A percentile compares a stretch with the other conserved stretches of the same genome.
phyloP scores from a whole-genome alignment of 2,888 invertebrate species.

The Agriopis marginaria region DNA sequence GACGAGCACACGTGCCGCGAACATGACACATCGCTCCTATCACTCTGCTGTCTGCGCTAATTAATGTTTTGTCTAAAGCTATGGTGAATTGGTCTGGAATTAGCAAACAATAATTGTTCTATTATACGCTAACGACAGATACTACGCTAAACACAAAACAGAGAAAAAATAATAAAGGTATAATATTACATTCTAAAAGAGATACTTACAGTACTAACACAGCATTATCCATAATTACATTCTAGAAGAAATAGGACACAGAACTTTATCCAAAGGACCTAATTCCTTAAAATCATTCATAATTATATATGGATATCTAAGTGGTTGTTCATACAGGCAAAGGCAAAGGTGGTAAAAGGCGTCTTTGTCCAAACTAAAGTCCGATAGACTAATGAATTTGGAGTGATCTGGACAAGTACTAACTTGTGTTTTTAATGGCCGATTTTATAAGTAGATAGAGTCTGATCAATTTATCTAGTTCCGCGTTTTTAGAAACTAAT shows the following conservation, averaged over 20 bases:
- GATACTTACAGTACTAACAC: too few species aligned
- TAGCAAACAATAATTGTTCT: background rate
- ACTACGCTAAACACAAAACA: background rate
- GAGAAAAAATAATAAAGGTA: too few species aligned
- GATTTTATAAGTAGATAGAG: too few species aligned
- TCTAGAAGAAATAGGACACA: too few species aligned
- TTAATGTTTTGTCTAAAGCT: conserved; percentile 60
- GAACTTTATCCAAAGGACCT: too few species aligned
- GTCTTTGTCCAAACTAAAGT: background rate
- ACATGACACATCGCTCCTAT: conserved; percentile 60
- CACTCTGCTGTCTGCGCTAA: conserved; percentile 62
- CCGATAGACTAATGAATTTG: background rate
- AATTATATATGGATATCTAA: too few species aligned
- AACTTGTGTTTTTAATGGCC: too few species aligned
- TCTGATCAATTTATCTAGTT: background rate
- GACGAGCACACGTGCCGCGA: conserved; percentile 58
- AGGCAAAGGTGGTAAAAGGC: background rate
- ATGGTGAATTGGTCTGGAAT: background rate
- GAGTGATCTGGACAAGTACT: too few species aligned
- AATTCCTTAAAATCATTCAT: too few species aligned
- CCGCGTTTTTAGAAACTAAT: background rate
- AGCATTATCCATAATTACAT: too few species aligned
- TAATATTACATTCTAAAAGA: too few species aligned
- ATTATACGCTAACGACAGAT: background rate
- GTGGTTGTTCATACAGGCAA: background rate